Evolutionary conservation across 2,113 vertebrate species (phyloP).

Genomic region (Rhineura floridana): DNA sequence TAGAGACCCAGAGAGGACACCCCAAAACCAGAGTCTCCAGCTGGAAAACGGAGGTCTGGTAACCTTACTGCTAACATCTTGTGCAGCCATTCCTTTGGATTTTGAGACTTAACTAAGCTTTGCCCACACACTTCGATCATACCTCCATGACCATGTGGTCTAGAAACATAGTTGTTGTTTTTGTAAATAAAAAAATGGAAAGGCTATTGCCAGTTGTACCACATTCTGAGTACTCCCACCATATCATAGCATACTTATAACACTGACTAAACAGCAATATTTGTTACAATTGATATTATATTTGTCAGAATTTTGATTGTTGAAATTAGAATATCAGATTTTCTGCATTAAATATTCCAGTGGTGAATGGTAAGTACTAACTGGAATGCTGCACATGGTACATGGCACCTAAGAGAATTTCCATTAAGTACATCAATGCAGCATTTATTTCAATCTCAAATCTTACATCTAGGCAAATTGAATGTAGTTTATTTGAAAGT

Average conservation of each 20-base stretch:
- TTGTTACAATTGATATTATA: not conserved
- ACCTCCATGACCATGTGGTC: not conserved
- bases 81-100: not conserved
- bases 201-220: not conserved
- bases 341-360: not conserved
- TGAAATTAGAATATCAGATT: not conserved
- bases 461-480: slow-evolving; percentile 12
- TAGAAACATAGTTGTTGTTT: too few relatives aligned
- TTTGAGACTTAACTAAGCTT: not conserved
- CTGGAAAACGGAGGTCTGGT: too few relatives aligned
- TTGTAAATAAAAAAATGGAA: not conserved
- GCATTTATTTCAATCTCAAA: slow-evolving; percentile 14
- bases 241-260: not conserved
- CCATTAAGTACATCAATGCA: slow-evolving; percentile 16
- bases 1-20: too few relatives aligned
- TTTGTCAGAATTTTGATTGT: not conserved
- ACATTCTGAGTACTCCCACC: too few relatives aligned
- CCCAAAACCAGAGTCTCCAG: too few relatives aligned
- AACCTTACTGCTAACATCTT: not conserved
- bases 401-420: slow-evolving; percentile 1
- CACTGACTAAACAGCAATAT: not conserved
- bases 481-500: slow-evolving; percentile 37
- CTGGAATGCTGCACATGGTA: not conserved
- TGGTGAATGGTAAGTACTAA: not conserved
- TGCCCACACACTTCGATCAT: not conserved